Conservation (phyloP, 2,888 invertebrate genomes). For the Thalpophila matura region DNA sequence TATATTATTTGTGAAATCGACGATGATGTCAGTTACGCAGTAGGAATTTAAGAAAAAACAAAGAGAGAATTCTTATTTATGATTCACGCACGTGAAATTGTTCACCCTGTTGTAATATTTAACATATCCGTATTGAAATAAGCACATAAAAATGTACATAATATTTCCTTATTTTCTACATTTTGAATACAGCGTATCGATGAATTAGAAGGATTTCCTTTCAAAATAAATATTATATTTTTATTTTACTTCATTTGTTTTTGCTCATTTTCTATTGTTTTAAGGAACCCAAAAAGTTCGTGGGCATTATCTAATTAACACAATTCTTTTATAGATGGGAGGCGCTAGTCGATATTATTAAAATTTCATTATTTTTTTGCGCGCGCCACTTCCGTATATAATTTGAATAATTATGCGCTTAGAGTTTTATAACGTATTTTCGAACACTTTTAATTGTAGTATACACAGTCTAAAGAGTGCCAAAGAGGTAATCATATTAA, state of each 20-base stretch:
- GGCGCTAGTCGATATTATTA: slow-evolving; percentile 11
- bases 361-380: slow-evolving; percentile 14
- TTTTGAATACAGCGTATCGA: background rate
- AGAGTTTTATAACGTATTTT: background rate
- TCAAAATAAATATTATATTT: no score
- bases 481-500: no score
- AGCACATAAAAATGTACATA: no score
- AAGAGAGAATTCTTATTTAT: slow-evolving; percentile 1
- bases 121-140: no score
- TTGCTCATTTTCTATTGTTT: background rate
- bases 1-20: slow-evolving; percentile 20
- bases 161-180: no score
- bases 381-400: background rate
- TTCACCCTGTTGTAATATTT: no score
- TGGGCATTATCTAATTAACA: no score
- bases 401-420: slow-evolving; percentile 19
- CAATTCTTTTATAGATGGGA: background rate
- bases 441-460: no score
- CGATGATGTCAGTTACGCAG: background rate
- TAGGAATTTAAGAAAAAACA: background rate
- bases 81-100: background rate
- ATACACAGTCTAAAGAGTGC: no score
- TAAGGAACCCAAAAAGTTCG: slow-evolving; percentile 21
- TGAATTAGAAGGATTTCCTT: background rate
- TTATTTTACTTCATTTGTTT: background rate